Evolutionary conservation across 2,113 vertebrate species (phyloP).

Genomic region (Catagonus wagneri): DNA sequence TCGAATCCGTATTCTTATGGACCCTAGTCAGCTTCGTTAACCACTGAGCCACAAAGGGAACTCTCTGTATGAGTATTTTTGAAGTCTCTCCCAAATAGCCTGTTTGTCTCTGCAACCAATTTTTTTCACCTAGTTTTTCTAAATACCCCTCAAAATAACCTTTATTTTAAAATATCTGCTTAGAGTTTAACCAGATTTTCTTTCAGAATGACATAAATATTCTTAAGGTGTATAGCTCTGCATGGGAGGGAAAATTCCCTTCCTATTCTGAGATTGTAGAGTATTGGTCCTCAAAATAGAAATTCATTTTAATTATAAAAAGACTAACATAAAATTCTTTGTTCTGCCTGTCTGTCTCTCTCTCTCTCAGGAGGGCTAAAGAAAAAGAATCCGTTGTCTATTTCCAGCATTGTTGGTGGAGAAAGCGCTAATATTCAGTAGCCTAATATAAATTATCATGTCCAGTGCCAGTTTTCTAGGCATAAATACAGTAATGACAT

Average conservation of each 20-base stretch:
- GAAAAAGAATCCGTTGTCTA: background rate
- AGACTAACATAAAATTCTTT: background rate
- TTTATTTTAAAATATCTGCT: conserved; percentile 3
- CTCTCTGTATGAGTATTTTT: background rate
- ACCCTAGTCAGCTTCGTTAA: too few species aligned
- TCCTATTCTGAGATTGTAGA: conserved; percentile 45
- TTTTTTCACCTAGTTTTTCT: conserved; percentile 26
- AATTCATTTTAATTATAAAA: conserved; percentile 33
- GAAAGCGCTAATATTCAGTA: background rate
- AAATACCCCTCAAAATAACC: background rate
- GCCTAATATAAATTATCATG: background rate
- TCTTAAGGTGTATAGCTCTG: conserved; percentile 22
- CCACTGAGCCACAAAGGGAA: too few species aligned
- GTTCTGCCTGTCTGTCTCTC: background rate
- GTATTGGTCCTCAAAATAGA: conserved; percentile 42
- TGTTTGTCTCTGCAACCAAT: background rate
- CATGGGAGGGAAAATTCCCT: background rate
- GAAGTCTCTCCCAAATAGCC: background rate
- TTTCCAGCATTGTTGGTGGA: background rate
- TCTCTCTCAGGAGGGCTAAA: background rate
- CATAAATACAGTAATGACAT: background rate
- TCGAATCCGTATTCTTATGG: too few species aligned
- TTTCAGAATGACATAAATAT: conserved; percentile 17
- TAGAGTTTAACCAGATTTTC: conserved; percentile 36
- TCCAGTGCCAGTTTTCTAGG: background rate